Evolutionary conservation across 1,140 invertebrate species (phyloP), one percentile per base, ranked within the genome.

Genomic region (Ephestia elutella): DNA sequence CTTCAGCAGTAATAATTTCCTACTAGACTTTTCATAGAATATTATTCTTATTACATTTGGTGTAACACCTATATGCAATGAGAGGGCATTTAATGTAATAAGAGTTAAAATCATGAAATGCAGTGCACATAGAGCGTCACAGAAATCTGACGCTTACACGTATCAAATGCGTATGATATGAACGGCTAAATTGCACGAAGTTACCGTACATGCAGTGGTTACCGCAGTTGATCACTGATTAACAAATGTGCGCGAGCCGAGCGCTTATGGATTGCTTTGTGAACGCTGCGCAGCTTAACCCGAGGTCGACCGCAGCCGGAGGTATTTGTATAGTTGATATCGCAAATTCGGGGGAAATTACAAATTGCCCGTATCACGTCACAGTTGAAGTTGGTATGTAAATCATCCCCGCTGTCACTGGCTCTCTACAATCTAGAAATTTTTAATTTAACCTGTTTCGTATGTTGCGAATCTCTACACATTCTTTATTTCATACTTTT

Each of bases 231-330:
- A 56, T 56, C 28, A 61, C 44, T 61, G 60, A 61, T 61, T 56
- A 61, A 61, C 60, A 61, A 56, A 55, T 44, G 28, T 49, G 21
- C 48, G 54, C 54, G 19, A 54, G 5, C 49, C 48, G 32, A 25
- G 56, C 54, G 58, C 56, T 63, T 71, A 71, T 71, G 69, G 63
- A 71, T 71, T 60, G 62, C 61, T 58, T 62, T 63, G 38, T 44
- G 60, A 65, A 66, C 61, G 59, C 51, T 63, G 63, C 64, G 56
- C 50, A 20, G 38, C 38, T 44, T 65, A 65, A 64, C 66, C 57
- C 51, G 49, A 32, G 57, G 62, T 56, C 55, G 57, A 68, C 69
- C 66, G 56, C 67, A 66, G 28, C 55, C 57, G 53, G 60, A 60
- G 57, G 44, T 56, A 60, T 65, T 63, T 54, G 51, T 38, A 66